These are phyloP conservation scores for Nymphalis io DNA, from an alignment of 1,140 invertebrate genomes.

Conservation along the genomic window DNA sequence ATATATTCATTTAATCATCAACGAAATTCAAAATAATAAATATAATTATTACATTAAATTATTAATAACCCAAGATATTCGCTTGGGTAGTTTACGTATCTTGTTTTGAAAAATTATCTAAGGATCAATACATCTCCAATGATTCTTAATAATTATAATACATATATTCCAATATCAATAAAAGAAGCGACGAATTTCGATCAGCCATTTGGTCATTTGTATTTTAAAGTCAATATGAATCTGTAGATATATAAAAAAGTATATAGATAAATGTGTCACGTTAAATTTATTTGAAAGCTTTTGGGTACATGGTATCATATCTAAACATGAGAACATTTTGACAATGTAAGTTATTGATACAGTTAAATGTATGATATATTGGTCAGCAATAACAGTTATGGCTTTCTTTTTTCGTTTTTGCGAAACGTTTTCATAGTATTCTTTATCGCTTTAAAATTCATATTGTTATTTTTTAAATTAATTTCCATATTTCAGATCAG, in stretches of 20 bases:
- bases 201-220: too few species aligned
- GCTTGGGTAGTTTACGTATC: too few species aligned
- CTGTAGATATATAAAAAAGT: not conserved
- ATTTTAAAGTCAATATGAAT: not conserved
- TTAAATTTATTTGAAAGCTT: slow-evolving; percentile 1
- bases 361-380: slow-evolving; percentile 6
- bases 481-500: too few species aligned
- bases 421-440: not conserved
- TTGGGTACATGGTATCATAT: not conserved
- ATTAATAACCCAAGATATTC: too few species aligned
- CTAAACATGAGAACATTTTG: not conserved
- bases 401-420: not conserved
- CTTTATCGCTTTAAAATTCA: not conserved
- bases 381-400: not conserved
- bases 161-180: too few species aligned
- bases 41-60: too few species aligned
- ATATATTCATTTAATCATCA: too few species aligned
- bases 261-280: not conserved
- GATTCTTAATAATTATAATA: too few species aligned
- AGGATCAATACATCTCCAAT: too few species aligned
- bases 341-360: slow-evolving; percentile 7
- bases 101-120: too few species aligned
- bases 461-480: not conserved
- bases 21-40: too few species aligned
- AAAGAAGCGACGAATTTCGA: too few species aligned